Evolutionary conservation across 2,113 vertebrate species (phyloP).

Genomic region (Bothrops jararaca): DNA sequence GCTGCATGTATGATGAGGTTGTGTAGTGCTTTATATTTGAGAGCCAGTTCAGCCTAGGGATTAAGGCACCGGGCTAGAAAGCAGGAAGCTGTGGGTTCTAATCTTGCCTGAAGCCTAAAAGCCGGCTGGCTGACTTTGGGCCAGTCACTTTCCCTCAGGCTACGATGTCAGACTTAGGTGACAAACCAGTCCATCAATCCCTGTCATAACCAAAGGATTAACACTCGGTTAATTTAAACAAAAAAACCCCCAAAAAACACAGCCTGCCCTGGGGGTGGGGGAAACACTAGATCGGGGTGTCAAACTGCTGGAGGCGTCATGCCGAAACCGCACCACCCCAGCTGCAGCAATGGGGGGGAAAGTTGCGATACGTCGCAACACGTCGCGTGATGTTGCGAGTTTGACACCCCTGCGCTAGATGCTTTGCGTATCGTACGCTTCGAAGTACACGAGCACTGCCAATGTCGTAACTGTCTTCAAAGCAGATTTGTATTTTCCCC

Average conservation of each 20-base stretch:
- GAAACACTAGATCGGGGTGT: too few species aligned
- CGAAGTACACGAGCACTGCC: not conserved
- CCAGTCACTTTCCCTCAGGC: not conserved
- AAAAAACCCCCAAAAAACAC: too few species aligned
- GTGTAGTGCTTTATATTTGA: not conserved
- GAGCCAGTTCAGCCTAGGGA: not conserved
- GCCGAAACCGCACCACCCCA: too few species aligned
- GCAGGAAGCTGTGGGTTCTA: not conserved
- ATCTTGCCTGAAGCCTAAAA: not conserved
- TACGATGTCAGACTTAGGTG: not conserved
- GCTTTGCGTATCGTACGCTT: not conserved
- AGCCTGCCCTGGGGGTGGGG: too few species aligned
- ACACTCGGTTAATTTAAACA: not conserved
- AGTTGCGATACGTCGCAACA: too few species aligned
- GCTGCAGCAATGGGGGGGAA: too few species aligned
- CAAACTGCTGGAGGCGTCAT: too few species aligned
- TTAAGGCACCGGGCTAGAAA: not conserved
- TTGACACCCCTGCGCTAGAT: too few species aligned
- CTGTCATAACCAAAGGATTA: not conserved
- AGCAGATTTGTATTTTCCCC: not conserved
- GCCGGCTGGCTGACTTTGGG: not conserved
- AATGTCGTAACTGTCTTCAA: not conserved
- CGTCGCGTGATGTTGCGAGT: too few species aligned
- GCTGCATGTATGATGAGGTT: not conserved
- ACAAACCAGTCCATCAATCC: not conserved